These are phyloP conservation scores for Ispidina picta DNA, from an alignment of 2,797 vertebrate genomes.

Conservation along the genomic window DNA sequence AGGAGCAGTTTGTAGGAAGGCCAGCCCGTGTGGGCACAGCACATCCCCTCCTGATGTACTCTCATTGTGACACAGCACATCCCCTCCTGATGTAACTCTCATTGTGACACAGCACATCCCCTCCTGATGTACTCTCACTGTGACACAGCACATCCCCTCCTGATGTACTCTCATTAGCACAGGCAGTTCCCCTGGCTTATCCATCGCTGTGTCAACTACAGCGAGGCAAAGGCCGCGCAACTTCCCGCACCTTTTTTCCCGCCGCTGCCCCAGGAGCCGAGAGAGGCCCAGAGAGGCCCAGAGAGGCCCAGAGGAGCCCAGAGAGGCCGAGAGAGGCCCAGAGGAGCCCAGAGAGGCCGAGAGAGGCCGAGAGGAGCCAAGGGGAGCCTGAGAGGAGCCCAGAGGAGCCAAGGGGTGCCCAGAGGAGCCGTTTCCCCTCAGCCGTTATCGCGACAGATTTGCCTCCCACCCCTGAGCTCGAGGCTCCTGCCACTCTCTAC, in stretches of 20 bases:
- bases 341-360: no score
- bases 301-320: no score
- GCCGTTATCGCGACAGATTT: conserved; percentile 53
- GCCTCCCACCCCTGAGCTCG: conserved; percentile 58
- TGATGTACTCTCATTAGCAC: no score
- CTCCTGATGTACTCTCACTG: background rate
- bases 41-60: background rate
- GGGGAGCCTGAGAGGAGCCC: no score
- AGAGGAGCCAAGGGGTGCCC: no score
- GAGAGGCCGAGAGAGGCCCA: no score
- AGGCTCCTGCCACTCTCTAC: conserved; percentile 71
- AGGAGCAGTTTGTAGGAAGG: background rate
- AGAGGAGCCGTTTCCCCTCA: conserved; percentile 59
- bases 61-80: background rate
- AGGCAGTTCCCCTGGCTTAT: background rate
- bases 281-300: no score
- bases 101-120: background rate
- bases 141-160: background rate
- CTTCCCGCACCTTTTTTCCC: no score
- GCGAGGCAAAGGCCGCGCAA: no score
- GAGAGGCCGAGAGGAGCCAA: no score
- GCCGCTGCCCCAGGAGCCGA: no score
- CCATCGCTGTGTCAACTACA: conserved; percentile 51
- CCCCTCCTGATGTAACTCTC: background rate
- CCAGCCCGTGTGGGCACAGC: background rate